Evolutionary conservation across 2,113 vertebrate species (phyloP).

Genomic region (Zootoca vivipara): DNA sequence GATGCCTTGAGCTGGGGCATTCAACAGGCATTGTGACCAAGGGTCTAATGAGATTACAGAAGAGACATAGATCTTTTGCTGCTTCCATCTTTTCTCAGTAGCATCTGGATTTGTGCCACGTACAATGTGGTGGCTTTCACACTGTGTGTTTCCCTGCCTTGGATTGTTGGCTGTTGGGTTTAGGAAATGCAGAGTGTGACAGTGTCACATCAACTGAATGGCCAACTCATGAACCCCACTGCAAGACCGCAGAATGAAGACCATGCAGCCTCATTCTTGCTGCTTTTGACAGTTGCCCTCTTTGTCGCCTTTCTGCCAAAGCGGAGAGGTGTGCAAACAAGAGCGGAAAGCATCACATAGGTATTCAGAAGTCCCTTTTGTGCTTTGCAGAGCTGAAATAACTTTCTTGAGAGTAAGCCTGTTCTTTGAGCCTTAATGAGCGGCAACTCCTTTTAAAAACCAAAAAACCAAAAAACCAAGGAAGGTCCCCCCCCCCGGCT

Average conservation of each 20-base stretch:
- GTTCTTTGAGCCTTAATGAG: not conserved
- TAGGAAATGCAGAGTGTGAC: not conserved
- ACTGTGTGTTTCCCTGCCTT: not conserved
- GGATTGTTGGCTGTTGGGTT: not conserved
- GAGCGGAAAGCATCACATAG: fast-evolving
- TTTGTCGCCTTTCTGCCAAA: not conserved
- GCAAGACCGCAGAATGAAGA: fast-evolving
- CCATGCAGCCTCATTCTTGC: not conserved
- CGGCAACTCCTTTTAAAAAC: not conserved
- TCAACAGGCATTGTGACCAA: not conserved
- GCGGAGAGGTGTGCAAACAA: conserved; percentile 2
- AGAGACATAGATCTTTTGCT: not conserved
- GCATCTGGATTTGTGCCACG: not conserved
- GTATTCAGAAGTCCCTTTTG: not conserved
- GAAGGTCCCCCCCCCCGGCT: too few species aligned
- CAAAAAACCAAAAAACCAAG: not conserved
- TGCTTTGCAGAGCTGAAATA: not conserved
- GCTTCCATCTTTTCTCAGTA: too few species aligned
- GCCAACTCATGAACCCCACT: not conserved
- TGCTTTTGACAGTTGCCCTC: not conserved
- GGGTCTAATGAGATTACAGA: too few species aligned
- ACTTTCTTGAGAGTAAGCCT: not conserved
- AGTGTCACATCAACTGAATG: too few species aligned
- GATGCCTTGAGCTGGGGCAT: too few species aligned
- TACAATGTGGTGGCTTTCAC: too few species aligned